These are phyloP conservation scores for Sander lucioperca DNA, from an alignment of 2,113 vertebrate species.

Conservation along the genomic window DNA sequence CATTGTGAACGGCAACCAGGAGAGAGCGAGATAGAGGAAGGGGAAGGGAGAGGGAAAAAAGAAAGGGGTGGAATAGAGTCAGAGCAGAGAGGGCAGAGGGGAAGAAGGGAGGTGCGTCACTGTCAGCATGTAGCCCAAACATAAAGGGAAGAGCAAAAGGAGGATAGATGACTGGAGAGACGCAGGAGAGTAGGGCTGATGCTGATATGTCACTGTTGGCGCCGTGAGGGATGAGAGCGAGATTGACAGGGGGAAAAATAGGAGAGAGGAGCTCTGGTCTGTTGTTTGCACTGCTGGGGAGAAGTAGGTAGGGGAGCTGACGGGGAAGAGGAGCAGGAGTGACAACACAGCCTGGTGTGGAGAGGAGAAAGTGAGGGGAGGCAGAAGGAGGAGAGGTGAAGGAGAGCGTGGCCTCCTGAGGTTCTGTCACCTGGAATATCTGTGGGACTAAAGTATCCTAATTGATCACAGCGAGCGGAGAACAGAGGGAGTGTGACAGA, in stretches of 20 bases:
- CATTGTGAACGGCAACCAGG: slow-evolving; percentile 77
- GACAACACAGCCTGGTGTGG: slow-evolving; percentile 67
- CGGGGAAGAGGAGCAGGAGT: slow-evolving; percentile 47
- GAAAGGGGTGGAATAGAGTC: slow-evolving; percentile 59
- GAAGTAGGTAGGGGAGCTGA: slow-evolving; percentile 7
- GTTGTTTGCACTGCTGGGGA: slow-evolving; percentile 50
- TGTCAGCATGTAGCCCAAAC: slow-evolving; percentile 54
- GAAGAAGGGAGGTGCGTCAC: slow-evolving; percentile 59
- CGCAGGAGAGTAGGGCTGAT: slow-evolving; percentile 38
- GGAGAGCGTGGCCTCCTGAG: slow-evolving; percentile 69
- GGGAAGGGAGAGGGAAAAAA: slow-evolving; percentile 15
- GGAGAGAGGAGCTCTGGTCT: slow-evolving; percentile 15
- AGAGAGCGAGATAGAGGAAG: slow-evolving; percentile 65
- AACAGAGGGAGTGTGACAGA: slow-evolving; percentile 66
- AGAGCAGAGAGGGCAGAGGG: slow-evolving; percentile 67
- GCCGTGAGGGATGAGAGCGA: slow-evolving; percentile 30
- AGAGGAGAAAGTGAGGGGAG: slow-evolving; percentile 55
- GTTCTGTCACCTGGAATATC: slow-evolving; percentile 79
- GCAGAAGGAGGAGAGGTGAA: slow-evolving; percentile 67
- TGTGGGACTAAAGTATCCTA: slow-evolving; percentile 80
- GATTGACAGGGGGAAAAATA: slow-evolving; percentile 13
- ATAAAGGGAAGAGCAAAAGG: slow-evolving; percentile 50
- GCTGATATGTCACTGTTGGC: slow-evolving; percentile 70
- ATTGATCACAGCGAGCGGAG: slow-evolving; percentile 71
- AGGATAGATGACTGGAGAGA: slow-evolving; percentile 53